Evolutionary conservation across 2,888 invertebrate genomes (phyloP).

Genomic region (Clusia tigrina): DNA sequence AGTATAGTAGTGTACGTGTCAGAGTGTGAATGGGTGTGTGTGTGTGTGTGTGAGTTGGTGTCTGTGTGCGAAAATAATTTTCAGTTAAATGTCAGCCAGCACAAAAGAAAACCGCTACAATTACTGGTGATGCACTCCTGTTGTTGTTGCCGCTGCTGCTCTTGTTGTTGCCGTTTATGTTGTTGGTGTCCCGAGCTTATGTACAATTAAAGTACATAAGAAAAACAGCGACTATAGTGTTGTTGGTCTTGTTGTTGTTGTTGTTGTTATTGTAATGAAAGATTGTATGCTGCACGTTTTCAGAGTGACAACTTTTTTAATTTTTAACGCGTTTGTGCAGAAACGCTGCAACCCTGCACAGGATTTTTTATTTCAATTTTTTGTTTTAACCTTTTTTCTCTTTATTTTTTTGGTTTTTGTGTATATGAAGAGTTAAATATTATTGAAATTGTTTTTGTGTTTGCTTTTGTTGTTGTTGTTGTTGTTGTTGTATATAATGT

Average conservation of each 20-base stretch:
- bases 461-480: constrained; percentile 39
- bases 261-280: constrained; percentile 27
- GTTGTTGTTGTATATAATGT: constrained; percentile 11
- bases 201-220: constrained; percentile 41
- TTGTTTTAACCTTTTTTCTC: constrained; percentile 17
- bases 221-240: constrained; percentile 45
- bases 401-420: constrained; percentile 15
- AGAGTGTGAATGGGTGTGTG: background rate
- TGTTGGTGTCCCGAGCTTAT: constrained; percentile 29
- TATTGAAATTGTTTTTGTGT: constrained; percentile 30
- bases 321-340: background rate
- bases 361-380: constrained; percentile 17
- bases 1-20: background rate
- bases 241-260: constrained; percentile 30
- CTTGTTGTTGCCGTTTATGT: constrained; percentile 34
- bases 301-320: background rate
- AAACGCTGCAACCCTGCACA: constrained; percentile 10
- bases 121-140: constrained; percentile 29
- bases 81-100: constrained; percentile 1
- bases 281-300: background rate
- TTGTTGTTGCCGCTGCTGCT: constrained; percentile 35
- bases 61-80: constrained; percentile 12
- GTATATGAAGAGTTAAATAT: constrained; percentile 19
- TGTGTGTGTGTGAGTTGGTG: constrained; percentile 1
- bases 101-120: background rate